Evolutionary conservation across 2,797 vertebrate species (phyloP).

Genomic region (Microtus agrestis): DNA sequence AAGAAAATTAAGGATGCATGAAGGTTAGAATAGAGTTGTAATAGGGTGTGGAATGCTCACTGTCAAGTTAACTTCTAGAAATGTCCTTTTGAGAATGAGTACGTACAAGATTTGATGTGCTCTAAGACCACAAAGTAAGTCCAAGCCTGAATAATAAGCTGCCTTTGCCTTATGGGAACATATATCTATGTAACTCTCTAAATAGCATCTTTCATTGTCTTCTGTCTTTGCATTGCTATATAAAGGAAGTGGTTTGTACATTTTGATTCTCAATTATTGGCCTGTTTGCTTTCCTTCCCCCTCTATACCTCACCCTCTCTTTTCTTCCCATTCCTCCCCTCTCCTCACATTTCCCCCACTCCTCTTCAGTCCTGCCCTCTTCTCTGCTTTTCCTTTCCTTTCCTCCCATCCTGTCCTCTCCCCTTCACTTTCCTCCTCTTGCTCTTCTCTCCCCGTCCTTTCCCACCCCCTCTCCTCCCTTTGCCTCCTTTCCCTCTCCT

Average conservation of each 20-base stretch:
- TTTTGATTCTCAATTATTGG: neutral
- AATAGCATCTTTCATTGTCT: neutral
- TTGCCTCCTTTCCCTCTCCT: accelerated
- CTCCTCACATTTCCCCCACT: neutral
- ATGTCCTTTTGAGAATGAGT: neutral
- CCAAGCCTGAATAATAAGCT: neutral
- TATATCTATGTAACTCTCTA: neutral
- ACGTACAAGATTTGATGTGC: neutral
- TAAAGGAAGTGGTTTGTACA: neutral
- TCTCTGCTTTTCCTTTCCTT: accelerated
- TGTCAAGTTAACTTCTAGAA: constrained; percentile 22
- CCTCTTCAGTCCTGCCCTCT: accelerated
- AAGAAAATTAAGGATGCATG: neutral
- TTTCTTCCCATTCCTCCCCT: neutral
- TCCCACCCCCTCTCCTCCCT: accelerated
- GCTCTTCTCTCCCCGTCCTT: neutral
- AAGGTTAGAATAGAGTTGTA: neutral
- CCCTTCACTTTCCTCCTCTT: neutral
- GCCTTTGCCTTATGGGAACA: neutral
- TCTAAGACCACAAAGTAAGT: constrained; percentile 43
- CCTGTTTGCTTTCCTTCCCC: neutral
- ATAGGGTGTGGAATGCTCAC: neutral
- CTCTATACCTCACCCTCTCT: accelerated
- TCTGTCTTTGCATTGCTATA: neutral
- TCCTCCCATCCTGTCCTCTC: neutral